phyloP scores from a whole-genome alignment of 2,797 vertebrate species.

The Gouania willdenowi region DNA sequence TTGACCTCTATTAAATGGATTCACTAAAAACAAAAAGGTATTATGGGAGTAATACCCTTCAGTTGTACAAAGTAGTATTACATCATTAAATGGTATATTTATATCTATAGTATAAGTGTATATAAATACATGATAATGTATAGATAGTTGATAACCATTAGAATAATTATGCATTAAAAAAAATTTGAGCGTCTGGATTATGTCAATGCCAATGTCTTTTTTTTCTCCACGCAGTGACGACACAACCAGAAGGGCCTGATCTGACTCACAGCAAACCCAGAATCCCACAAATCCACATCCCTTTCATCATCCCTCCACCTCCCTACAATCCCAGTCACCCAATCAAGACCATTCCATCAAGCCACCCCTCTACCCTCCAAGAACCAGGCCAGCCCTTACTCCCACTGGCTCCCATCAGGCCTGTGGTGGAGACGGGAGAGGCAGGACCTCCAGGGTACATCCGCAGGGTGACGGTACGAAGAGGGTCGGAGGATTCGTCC shows the following conservation, averaged over 20 bases:
- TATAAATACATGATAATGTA: too few species aligned
- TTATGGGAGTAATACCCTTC: too few species aligned
- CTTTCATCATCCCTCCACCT: slow-evolving; percentile 52
- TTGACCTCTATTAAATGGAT: too few species aligned
- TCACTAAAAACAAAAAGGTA: too few species aligned
- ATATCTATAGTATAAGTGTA: too few species aligned
- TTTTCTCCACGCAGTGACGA: slow-evolving; percentile 43
- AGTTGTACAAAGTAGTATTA: too few species aligned
- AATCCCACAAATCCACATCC: slow-evolving; percentile 72
- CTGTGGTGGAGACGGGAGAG: slow-evolving; percentile 85
- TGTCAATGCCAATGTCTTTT: neutral
- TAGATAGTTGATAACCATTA: too few species aligned
- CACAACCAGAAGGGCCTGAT: slow-evolving; percentile 57
- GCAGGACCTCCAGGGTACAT: slow-evolving; percentile 87
- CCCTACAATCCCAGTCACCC: slow-evolving; percentile 39
- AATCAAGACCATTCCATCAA: slow-evolving; percentile 30
- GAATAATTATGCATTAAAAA: too few species aligned
- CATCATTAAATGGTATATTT: too few species aligned
- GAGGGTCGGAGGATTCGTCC: slow-evolving; percentile 51
- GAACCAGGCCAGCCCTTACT: slow-evolving; percentile 24
- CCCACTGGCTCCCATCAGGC: slow-evolving; percentile 28
- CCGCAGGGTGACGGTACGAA: slow-evolving; percentile 62
- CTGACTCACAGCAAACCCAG: slow-evolving; percentile 37
- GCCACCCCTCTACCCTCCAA: slow-evolving; percentile 33
- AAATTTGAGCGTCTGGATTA: too few species aligned